A percentile compares a stretch with the other conserved stretches of the same genome.
Evolutionary conservation across 2,797 vertebrate species (phyloP).

Genomic region (Myoxocephalus aenaeus): DNA sequence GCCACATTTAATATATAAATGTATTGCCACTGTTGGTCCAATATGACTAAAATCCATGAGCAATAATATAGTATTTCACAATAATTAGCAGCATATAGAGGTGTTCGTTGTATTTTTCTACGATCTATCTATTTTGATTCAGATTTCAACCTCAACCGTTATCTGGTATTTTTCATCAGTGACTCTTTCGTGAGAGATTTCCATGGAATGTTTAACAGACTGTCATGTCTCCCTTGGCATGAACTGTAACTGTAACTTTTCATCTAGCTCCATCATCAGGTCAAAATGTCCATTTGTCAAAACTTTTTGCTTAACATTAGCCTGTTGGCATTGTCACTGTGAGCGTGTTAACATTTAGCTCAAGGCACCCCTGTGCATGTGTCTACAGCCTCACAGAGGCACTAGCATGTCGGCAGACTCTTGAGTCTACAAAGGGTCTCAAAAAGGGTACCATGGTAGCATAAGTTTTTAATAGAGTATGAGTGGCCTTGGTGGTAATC

Average conservation of each 20-base stretch:
- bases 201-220: background rate
- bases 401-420: too few species aligned
- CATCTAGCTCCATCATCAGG: background rate
- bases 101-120: slow-evolving; percentile 2
- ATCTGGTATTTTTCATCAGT: background rate
- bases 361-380: background rate
- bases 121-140: background rate
- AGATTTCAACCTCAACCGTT: background rate
- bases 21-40: background rate
- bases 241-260: background rate
- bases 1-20: background rate
- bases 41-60: background rate
- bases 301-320: background rate
- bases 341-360: background rate
- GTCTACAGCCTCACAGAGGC: background rate
- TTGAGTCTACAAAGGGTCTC: too few species aligned
- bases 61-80: background rate
- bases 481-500: background rate
- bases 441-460: background rate
- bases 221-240: background rate
- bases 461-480: background rate
- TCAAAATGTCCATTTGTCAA: background rate
- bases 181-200: too few species aligned
- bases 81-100: background rate
- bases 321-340: background rate